These are phyloP conservation scores for Eolophus roseicapilla DNA, from an alignment of 2,113 vertebrate genomes.

Conservation along the genomic window DNA sequence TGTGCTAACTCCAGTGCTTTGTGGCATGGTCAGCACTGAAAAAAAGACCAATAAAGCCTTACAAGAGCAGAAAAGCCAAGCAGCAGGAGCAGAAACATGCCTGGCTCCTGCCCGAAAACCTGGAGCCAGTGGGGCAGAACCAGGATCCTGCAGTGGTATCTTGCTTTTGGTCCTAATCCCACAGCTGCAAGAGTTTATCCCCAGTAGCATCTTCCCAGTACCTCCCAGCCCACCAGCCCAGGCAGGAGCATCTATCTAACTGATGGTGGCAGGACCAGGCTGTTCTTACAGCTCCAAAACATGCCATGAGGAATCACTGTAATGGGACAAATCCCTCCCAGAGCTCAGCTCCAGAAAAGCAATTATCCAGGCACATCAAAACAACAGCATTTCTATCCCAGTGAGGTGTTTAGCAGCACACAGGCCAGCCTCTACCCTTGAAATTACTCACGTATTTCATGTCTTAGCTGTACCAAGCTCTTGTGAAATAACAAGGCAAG, in stretches of 20 bases:
- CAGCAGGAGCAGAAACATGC: fast-evolving
- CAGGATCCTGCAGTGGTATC: background rate
- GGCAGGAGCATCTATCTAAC: background rate
- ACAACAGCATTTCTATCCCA: background rate
- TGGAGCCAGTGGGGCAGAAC: background rate
- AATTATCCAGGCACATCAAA: background rate
- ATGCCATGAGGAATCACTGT: fast-evolving
- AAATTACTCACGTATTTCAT: background rate
- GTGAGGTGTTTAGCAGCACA: background rate
- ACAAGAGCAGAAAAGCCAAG: background rate
- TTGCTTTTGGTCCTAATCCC: background rate
- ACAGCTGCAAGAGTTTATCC: background rate
- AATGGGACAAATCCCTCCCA: background rate
- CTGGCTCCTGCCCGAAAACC: background rate
- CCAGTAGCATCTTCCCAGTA: fast-evolving
- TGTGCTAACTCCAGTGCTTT: background rate
- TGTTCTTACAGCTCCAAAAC: background rate
- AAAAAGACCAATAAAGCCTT: background rate
- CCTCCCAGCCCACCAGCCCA: background rate
- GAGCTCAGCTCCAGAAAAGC: background rate
- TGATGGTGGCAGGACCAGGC: background rate
- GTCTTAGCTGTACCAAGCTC: background rate
- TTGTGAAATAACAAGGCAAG: background rate
- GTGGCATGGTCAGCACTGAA: fast-evolving
- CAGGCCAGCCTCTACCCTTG: background rate